Base-by-base conservation (phyloP, 2,113 vertebrate genomes). In the Sylvicapra grimmia region DNA sequence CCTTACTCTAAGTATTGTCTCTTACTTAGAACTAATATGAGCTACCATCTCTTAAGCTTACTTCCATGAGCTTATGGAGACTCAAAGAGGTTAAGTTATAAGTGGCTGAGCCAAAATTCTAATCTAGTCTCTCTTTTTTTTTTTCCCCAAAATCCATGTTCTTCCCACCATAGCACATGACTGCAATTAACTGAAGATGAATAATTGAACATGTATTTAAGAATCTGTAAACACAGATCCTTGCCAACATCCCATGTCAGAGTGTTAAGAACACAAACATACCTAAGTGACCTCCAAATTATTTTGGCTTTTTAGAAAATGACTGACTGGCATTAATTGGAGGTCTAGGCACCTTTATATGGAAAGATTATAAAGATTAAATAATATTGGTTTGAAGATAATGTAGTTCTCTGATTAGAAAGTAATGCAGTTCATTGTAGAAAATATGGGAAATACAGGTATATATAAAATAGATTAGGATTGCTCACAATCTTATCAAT, bases 51-150 rank as follows among this genome's bases (percentile, higher is more conserved):
- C 19, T 87, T 92, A 85, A 61, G 7, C 5, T 49, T 93, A 25
- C 79, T 89, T 89, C 27, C 21, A 36, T 40, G 21, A 79, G 12
- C 12, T 23, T 51, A n/a, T 25, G 36, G 31, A 85, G 27, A n/a
- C 27, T 79, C 9, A 59, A 68, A 97, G 29, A 97, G 89, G n/a
- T 0, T 27, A 97, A 98, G 94, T 94, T 96, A 25, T 54, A 94
- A 54, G 49, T 56, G 15, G 89, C 23, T 95, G 95, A 94, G 1
- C 65, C 54, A 93, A 89, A 79, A 97, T 90, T 95, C 21, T 75
- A 75, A 56, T 33, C 23, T 13, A 58, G 6, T 59, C 40, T 68
- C 11, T 65, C n/a, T 56, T 59, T 59, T 12, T 1, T 4, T n/a
- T n/a, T n/a, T n/a, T n/a, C n/a, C n/a, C 56, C 0, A 79, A 51